Percentiles rank a stretch among this genome's conserved stretches.
Conservation (phyloP, 2,113 vertebrate species). For the Tupaia tana region DNA sequence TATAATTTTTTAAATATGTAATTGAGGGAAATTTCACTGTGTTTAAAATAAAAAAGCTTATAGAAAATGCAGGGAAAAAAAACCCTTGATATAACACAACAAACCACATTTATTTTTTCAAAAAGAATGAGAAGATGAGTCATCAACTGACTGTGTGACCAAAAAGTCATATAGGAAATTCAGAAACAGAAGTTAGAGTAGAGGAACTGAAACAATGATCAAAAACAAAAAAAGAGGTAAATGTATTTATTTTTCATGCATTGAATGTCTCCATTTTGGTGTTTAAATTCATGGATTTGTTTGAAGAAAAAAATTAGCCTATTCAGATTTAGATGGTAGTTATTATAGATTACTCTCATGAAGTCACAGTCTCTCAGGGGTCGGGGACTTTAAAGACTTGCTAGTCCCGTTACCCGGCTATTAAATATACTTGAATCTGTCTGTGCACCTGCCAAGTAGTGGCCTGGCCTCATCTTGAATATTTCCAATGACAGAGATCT, state of each 20-base stretch:
- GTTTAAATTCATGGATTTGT: constrained; percentile 19
- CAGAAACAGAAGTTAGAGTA: constrained; percentile 58
- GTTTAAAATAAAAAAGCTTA: constrained; percentile 33
- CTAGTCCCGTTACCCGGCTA: background rate
- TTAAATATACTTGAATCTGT: background rate
- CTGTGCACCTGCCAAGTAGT: background rate
- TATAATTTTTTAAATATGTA: background rate
- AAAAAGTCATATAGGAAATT: constrained; percentile 70
- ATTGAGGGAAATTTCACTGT: background rate
- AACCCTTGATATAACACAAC: background rate
- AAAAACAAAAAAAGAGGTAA: constrained; percentile 35
- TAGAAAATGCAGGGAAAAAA: constrained; percentile 24
- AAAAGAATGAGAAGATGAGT: constrained; percentile 60
- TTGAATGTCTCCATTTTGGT: background rate
- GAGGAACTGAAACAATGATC: constrained; percentile 65
- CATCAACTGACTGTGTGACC: constrained; percentile 67
- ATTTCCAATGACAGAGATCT: background rate
- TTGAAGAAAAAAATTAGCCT: background rate
- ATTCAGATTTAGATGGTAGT: background rate
- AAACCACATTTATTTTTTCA: constrained; percentile 35
- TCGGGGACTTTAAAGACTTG: background rate
- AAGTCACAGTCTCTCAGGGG: background rate
- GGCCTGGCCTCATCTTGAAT: background rate
- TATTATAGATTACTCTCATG: background rate
- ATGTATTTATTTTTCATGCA: background rate